phyloP scores from a whole-genome alignment of 2,888 invertebrate species.

The Villa cingulata region DNA sequence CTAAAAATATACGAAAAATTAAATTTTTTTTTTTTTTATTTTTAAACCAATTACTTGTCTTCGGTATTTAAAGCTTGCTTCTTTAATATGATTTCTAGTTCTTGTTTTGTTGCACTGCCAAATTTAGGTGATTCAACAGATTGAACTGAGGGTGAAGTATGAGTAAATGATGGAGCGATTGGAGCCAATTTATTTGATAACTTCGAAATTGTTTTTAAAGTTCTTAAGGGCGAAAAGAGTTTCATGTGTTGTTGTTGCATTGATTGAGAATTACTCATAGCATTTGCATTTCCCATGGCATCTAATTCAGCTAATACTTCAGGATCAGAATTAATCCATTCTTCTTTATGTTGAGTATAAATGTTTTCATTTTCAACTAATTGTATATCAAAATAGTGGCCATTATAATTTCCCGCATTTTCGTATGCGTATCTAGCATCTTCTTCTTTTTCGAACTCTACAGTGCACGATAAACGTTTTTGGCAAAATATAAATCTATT shows the following conservation, averaged over 20 bases:
- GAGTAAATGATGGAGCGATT: not conserved
- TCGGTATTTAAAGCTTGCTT: conserved; percentile 49
- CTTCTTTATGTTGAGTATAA: conserved; percentile 28
- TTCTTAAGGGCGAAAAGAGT: not conserved
- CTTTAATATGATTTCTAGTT: conserved; percentile 46
- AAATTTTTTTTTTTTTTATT: not conserved
- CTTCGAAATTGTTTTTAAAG: conserved; percentile 5
- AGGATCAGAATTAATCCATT: conserved; percentile 40
- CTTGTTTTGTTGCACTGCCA: conserved; percentile 36
- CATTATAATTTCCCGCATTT: conserved; percentile 47
- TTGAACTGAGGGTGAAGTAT: no score
- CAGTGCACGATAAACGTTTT: conserved; percentile 48
- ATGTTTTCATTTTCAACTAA: conserved; percentile 40
- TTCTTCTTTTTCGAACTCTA: conserved; percentile 51
- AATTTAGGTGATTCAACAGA: conserved; percentile 9
- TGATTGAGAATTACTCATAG: not conserved
- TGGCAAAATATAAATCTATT: conserved; percentile 50
- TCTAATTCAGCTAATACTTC: conserved; percentile 57
- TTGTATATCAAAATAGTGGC: conserved; percentile 45
- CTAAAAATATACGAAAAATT: conserved; percentile 2
- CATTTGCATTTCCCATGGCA: conserved; percentile 40
- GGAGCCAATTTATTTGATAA: not conserved
- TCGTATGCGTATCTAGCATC: conserved; percentile 45
- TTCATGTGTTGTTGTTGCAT: not conserved
- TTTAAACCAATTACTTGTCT: conserved; percentile 41